Evolutionary conservation across 2,113 vertebrate species (phyloP).

Genomic region (Semnornis frantzii): DNA sequence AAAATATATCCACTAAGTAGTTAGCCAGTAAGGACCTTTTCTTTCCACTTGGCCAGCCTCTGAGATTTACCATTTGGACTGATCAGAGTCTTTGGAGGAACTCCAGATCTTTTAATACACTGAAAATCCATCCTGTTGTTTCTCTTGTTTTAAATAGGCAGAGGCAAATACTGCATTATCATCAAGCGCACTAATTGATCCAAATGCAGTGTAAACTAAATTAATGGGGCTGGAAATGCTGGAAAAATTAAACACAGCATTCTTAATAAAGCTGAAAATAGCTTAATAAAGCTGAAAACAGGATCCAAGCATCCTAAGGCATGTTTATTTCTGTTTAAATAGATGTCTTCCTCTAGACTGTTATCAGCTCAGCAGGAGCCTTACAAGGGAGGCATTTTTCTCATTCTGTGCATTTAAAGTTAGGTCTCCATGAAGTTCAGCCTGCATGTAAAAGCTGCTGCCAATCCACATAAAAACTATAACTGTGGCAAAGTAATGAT

Average conservation of each 20-base stretch:
- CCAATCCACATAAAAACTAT: conserved; percentile 41
- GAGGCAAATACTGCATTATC: conserved; percentile 9
- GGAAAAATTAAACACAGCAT: conserved; percentile 72
- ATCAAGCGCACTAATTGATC: conserved; percentile 62
- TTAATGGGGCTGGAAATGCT: conserved; percentile 42
- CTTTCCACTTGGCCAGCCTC: neutral
- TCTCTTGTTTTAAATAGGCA: conserved; percentile 14
- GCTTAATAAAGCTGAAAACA: conserved; percentile 74
- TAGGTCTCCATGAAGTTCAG: conserved; percentile 43
- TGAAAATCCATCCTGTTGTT: conserved; percentile 19
- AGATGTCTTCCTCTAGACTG: conserved; percentile 67
- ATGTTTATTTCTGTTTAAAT: conserved; percentile 76
- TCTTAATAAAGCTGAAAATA: conserved; percentile 76
- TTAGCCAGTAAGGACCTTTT: neutral
- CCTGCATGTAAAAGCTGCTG: conserved; percentile 48
- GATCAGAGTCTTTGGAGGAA: neutral
- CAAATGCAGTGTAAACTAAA: conserved; percentile 62
- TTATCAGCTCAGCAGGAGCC: conserved; percentile 63
- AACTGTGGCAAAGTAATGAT: conserved; percentile 21
- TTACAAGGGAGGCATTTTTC: conserved; percentile 48
- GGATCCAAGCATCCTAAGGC: conserved; percentile 55
- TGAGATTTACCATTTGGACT: neutral
- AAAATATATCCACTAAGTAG: neutral
- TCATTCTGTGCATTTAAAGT: conserved; percentile 64
- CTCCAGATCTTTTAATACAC: conserved; percentile 9